Evolutionary conservation across 2,113 vertebrate species (phyloP).

Genomic region (Spea bombifrons): DNA sequence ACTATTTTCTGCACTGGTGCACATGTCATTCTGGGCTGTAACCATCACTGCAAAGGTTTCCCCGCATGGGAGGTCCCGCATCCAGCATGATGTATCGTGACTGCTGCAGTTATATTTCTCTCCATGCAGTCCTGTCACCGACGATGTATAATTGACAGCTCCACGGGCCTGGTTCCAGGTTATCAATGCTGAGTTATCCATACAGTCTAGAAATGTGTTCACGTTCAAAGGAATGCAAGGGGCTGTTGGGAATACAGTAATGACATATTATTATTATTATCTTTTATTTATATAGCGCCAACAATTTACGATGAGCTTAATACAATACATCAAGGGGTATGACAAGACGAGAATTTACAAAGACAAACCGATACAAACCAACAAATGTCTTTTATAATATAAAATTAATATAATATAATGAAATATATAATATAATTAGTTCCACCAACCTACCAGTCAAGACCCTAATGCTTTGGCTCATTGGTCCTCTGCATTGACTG

Average conservation of each 20-base stretch:
- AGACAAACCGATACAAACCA: too few relatives aligned
- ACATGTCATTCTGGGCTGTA: conserved; percentile 32
- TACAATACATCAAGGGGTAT: too few relatives aligned
- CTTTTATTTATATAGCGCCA: too few relatives aligned
- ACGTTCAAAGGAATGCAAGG: conserved; percentile 63
- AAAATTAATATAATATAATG: not conserved
- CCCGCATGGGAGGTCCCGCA: conserved; percentile 63
- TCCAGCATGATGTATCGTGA: conserved; percentile 59
- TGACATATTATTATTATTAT: not conserved
- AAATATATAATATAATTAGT: not conserved
- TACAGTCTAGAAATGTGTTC: conserved; percentile 59
- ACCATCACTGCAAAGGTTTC: conserved; percentile 60
- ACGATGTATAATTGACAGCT: conserved; percentile 58
- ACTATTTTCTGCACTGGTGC: conserved; percentile 12
- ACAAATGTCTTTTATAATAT: too few relatives aligned
- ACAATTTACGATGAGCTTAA: too few relatives aligned
- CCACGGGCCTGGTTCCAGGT: conserved; percentile 59
- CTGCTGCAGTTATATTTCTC: conserved; percentile 55
- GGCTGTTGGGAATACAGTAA: not conserved
- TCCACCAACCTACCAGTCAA: conserved; percentile 16
- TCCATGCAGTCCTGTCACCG: conserved; percentile 53
- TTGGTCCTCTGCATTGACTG: conserved; percentile 54
- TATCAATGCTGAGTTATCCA: conserved; percentile 54
- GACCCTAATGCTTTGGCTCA: conserved; percentile 45
- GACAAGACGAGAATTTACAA: not conserved